Evolutionary conservation across 2,113 vertebrate genomes (phyloP), one percentile per base, ranked within the genome.

Genomic region (Patagioenas fasciata): DNA sequence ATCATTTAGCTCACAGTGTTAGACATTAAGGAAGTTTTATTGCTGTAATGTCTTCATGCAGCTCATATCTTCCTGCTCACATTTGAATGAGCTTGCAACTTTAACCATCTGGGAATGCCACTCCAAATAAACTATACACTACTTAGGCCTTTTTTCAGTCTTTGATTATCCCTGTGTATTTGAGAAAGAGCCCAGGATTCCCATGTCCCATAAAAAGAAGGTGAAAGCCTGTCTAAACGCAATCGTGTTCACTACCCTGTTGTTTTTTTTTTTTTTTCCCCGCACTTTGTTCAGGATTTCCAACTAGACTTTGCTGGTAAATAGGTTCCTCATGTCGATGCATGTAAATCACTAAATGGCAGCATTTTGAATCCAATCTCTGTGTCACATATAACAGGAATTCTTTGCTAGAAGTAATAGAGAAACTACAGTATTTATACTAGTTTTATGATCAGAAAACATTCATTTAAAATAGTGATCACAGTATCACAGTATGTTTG

Each of bases 61-160:
- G 51, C 91, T 96, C 91, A 93, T 80, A 90, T 85, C 60, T 21
- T 91, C 64, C 72, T 77, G 75, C 80, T 86, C 36, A 80, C 36
- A 90, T 85, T 51, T 74, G 71, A 96, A 83, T 44, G 91, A 94
- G 88, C 34, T 94, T 85, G 85, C 71, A 95, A 85, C 25, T 93
- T 92, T 38, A 89, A 65, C 51, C 82, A 77, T 40, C 40, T 83
- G 88, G 80, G 94, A 95, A 86, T 19, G 38, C 5, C 50, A 78
- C 67, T 80, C 66, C 17, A 79, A 80, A 83, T 86, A 89, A 92
- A 91, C 44, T 71, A 85, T 13, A 26, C 3, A 29, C 28, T 56
- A 66, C 53, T 83, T 66, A 80, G 60, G 57, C 23, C 26, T 53
- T 58, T 74, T 74, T 65, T 65, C 29, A 82, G 62, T 58, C n/a